Conservation (phyloP, 2,113 vertebrate genomes). For the Camelus bactrianus region DNA sequence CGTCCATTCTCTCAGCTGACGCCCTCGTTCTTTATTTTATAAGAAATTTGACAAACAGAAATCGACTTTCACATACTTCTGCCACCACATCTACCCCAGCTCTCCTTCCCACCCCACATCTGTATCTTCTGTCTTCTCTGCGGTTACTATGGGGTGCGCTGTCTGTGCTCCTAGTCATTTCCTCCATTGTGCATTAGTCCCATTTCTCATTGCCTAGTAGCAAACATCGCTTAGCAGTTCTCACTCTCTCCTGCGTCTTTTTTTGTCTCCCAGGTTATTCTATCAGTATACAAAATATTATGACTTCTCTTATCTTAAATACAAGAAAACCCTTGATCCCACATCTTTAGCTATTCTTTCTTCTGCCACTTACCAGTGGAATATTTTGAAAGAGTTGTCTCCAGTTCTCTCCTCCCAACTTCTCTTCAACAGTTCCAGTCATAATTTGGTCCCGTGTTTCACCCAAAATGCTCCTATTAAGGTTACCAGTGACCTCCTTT, state of each 20-base stretch:
- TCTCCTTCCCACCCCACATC: neutral
- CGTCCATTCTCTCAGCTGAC: neutral
- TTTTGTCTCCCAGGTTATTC: neutral
- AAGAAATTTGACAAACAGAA: conserved; percentile 18
- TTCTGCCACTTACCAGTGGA: neutral
- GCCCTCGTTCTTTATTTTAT: neutral
- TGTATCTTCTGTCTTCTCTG: neutral
- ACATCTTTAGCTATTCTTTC: neutral
- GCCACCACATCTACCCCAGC: neutral
- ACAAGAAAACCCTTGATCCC: neutral
- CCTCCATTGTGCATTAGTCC: neutral
- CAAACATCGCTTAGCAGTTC: neutral
- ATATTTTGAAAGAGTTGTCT: neutral
- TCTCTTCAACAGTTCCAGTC: neutral
- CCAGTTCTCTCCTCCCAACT: neutral
- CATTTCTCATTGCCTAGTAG: neutral
- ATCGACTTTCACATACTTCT: neutral
- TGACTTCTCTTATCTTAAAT: conserved; percentile 14
- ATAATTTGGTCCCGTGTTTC: neutral
- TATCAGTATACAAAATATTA: neutral
- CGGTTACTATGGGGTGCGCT: neutral
- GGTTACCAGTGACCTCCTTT: neutral
- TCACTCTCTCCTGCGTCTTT: neutral
- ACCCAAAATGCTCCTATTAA: neutral
- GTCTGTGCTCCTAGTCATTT: neutral